These are phyloP conservation scores for Litoditis marina DNA, from an alignment of 2,888 invertebrate species.

Conservation along the genomic window DNA sequence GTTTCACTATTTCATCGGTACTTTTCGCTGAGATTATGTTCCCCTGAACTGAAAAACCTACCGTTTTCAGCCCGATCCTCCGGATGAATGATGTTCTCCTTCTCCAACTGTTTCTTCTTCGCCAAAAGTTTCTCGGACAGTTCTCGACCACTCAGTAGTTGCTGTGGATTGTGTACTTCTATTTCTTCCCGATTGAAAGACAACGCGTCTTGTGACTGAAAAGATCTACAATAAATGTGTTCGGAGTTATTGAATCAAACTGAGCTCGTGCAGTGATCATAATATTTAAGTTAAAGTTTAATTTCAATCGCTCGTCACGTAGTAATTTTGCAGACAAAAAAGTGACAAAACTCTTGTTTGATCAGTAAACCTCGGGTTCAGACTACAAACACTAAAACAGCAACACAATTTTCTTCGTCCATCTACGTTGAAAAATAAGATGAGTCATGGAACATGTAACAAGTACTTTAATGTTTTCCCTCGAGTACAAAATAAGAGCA, in stretches of 20 bases:
- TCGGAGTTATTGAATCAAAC: no score
- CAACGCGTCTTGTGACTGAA: slow-evolving; percentile 30
- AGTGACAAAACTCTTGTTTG: no score
- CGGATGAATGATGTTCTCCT: slow-evolving; percentile 16
- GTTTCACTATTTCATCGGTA: no score
- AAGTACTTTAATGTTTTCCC: slow-evolving; percentile 3
- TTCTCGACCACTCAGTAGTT: slow-evolving; percentile 8
- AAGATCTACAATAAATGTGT: slow-evolving; percentile 1
- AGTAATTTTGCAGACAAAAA: no score
- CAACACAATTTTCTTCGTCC: no score
- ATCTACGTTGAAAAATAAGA: not conserved
- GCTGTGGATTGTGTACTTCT: slow-evolving; percentile 5
- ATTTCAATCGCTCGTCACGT: no score
- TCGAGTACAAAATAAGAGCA: not conserved
- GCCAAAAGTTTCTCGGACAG: slow-evolving; percentile 4
- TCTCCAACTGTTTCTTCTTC: slow-evolving; percentile 2
- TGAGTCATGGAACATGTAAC: not conserved
- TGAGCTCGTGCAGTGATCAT: no score
- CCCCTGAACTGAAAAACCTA: not conserved
- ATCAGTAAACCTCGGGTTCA: no score
- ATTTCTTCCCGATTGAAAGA: slow-evolving; percentile 31
- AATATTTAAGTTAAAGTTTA: no score
- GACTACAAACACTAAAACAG: no score
- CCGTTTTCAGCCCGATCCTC: slow-evolving; percentile 14
- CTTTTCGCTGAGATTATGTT: not conserved